A percentile compares a stretch with the other conserved stretches of the same genome.
These are phyloP conservation scores for Drosophila neutralis DNA, from an alignment of 2,888 invertebrate species.

Conservation along the genomic window DNA sequence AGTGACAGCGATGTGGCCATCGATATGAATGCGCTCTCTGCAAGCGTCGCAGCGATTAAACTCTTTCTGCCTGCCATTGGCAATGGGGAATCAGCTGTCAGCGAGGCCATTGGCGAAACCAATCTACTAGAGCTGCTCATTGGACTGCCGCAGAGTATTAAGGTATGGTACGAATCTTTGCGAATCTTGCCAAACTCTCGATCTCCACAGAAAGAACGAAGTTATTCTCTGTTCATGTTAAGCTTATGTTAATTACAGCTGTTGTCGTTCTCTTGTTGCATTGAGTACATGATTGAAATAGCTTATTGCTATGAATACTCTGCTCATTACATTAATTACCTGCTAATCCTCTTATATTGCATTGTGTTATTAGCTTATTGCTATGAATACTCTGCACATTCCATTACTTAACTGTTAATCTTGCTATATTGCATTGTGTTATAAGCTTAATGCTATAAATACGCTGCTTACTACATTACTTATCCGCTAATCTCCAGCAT, in stretches of 20 bases:
- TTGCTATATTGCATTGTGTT: not conserved
- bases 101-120: conserved; percentile 84
- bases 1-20: conserved; percentile 74
- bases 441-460: no score
- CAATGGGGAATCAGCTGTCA: conserved; percentile 70
- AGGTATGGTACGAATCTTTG: conserved; percentile 57
- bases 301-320: not conserved
- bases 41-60: conserved; percentile 83
- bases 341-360: not conserved
- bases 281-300: not conserved
- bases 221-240: not conserved
- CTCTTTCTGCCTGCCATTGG: conserved; percentile 76
- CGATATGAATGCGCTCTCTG: conserved; percentile 82
- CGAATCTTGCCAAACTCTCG: not conserved
- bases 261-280: not conserved
- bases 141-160: conserved; percentile 82
- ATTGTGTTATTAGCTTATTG: not conserved
- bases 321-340: not conserved
- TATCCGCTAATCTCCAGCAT: not conserved
- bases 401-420: not conserved
- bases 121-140: conserved; percentile 84
- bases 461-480: not conserved
- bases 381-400: not conserved
- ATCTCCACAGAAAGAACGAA: not conserved
- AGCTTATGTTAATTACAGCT: not conserved